phyloP scores from a whole-genome alignment of 1,140 invertebrate species.

The Pachyrhynchus sulphureomaculatus region DNA sequence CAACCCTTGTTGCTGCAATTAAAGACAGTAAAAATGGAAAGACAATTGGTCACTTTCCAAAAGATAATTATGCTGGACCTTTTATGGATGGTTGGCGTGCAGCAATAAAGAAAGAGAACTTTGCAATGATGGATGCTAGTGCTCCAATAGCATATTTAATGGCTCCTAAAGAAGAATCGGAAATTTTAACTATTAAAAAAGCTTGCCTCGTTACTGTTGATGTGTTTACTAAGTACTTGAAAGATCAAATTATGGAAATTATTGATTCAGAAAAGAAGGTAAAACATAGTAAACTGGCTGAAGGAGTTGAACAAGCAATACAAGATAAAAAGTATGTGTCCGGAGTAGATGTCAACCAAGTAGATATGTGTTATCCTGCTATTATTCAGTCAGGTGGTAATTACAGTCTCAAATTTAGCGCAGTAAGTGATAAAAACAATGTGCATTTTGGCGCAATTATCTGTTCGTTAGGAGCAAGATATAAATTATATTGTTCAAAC shows the following conservation, averaged over 20 bases:
- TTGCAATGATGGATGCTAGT: slow-evolving; percentile 89
- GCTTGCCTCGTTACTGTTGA: slow-evolving; percentile 91
- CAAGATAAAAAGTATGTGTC: slow-evolving; percentile 93
- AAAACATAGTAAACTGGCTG: slow-evolving; percentile 90
- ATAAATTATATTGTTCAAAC: slow-evolving; percentile 98
- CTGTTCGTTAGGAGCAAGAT: slow-evolving; percentile 90
- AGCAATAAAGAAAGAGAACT: slow-evolving; percentile 71
- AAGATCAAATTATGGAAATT: slow-evolving; percentile 98
- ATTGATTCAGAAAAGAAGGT: slow-evolving; percentile 98
- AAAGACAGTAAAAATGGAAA: slow-evolving; percentile 89
- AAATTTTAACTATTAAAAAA: slow-evolving; percentile 91
- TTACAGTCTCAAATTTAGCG: slow-evolving; percentile 96
- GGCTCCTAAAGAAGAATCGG: slow-evolving; percentile 93
- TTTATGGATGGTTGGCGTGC: slow-evolving; percentile 91
- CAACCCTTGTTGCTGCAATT: slow-evolving; percentile 81
- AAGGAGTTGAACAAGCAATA: slow-evolving; percentile 90
- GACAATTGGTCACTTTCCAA: slow-evolving; percentile 88
- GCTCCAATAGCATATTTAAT: slow-evolving; percentile 82
- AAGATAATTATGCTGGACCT: slow-evolving; percentile 91
- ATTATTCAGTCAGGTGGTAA: slow-evolving; percentile 98
- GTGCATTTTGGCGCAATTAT: slow-evolving; percentile 96
- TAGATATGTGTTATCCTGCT: slow-evolving; percentile 97
- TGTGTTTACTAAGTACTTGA: slow-evolving; percentile 94
- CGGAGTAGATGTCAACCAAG: slow-evolving; percentile 80
- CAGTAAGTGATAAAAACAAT: slow-evolving; percentile 88